Conservation (phyloP, 2,113 vertebrate species). For the Garra rufa region DNA sequence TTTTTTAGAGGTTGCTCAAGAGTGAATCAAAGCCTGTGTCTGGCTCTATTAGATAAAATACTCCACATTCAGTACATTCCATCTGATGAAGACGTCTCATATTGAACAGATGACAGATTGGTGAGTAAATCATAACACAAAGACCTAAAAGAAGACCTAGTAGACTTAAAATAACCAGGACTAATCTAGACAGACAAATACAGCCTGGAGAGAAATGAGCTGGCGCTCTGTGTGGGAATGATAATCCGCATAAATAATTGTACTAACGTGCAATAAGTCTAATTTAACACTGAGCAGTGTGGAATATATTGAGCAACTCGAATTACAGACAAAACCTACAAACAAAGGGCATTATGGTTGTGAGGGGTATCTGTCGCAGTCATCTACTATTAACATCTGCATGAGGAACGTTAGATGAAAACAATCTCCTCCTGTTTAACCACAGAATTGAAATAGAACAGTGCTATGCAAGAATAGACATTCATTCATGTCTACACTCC, state of each 20-base stretch:
- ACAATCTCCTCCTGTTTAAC: conserved; percentile 16
- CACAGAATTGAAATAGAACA: neutral
- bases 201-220: neutral
- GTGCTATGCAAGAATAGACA: neutral
- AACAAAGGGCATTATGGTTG: neutral
- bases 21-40: neutral
- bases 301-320: neutral
- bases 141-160: conserved; percentile 1
- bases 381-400: neutral
- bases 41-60: neutral
- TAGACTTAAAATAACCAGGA: neutral
- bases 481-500: conserved; percentile 11
- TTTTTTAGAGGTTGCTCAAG: conserved; percentile 2
- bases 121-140: conserved; percentile 13
- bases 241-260: neutral
- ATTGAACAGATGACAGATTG: conserved; percentile 4
- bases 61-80: conserved; percentile 15
- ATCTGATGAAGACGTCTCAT: neutral
- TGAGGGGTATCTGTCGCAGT: too few species aligned
- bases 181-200: neutral
- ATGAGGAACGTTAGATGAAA: neutral
- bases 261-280: neutral
- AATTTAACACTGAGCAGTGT: neutral
- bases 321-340: neutral
- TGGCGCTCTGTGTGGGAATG: neutral